phyloP scores from a whole-genome alignment of 2,888 invertebrate genomes.

The Leptinotarsa haldemani region DNA sequence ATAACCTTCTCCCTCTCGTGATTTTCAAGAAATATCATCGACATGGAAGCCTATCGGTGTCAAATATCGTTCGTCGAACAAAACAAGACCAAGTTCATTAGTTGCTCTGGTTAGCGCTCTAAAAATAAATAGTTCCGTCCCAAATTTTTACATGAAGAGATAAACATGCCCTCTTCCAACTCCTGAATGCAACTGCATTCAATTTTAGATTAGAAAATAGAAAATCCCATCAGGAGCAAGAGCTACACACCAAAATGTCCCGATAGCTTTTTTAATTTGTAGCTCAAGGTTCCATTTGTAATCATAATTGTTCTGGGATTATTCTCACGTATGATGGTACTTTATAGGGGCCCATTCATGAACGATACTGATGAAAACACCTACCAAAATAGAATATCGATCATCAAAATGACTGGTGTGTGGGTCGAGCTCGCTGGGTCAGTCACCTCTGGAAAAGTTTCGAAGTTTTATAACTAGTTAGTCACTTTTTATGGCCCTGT shows the following conservation, averaged over 20 bases:
- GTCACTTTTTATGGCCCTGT: neutral
- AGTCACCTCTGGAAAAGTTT: neutral
- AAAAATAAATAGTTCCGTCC: neutral
- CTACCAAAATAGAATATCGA: constrained; percentile 14
- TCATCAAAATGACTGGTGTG: neutral
- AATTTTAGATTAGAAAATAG: no score
- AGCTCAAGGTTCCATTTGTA: neutral
- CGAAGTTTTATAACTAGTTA: neutral
- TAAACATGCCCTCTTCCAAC: no score
- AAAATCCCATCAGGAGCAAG: no score
- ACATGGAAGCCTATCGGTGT: no score
- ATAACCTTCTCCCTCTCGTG: no score
- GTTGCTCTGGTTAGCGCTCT: neutral
- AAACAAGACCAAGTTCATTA: neutral
- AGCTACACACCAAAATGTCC: no score
- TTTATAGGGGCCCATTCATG: neutral
- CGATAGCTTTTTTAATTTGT: no score
- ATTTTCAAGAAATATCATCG: no score
- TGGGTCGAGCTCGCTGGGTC: neutral
- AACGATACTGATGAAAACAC: neutral
- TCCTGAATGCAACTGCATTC: no score
- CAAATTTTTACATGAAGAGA: neutral
- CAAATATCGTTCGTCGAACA: no score
- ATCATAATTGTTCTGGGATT: neutral
- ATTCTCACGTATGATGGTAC: neutral